These are phyloP conservation scores for Rhea americana DNA, from an alignment of 2,113 vertebrate species.

Conservation along the genomic window DNA sequence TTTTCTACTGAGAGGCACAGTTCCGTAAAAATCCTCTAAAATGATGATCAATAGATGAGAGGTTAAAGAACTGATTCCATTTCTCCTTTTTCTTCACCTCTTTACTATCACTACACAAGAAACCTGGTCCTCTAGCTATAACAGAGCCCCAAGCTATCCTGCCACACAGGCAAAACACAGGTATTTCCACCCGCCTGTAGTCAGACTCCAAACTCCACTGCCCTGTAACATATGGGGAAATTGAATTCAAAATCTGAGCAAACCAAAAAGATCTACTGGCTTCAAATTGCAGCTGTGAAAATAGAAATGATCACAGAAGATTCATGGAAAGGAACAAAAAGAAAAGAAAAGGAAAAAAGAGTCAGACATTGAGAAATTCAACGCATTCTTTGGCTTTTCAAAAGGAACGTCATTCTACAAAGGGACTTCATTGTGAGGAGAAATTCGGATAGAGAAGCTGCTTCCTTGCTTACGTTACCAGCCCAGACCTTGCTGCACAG, in stretches of 20 bases:
- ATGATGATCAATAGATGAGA: neutral
- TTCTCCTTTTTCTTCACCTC: neutral
- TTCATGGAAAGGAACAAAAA: neutral
- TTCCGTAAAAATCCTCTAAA: neutral
- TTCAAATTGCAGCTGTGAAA: neutral
- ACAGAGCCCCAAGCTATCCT: neutral
- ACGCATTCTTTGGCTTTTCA: too few relatives aligned
- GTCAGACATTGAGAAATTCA: too few relatives aligned
- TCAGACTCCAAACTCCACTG: neutral
- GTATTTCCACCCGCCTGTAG: neutral
- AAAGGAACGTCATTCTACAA: too few relatives aligned
- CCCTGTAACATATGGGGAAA: neutral
- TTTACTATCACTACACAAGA: neutral
- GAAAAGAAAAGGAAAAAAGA: too few relatives aligned
- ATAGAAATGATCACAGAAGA: neutral
- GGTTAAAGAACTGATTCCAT: neutral
- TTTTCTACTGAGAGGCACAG: neutral
- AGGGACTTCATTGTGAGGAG: too few relatives aligned
- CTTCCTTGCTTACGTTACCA: too few relatives aligned
- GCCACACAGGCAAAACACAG: neutral
- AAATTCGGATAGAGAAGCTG: too few relatives aligned
- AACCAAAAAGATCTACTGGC: neutral
- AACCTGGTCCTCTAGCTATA: neutral
- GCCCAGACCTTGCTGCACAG: too few relatives aligned
- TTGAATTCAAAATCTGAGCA: neutral